These are phyloP conservation scores for Plumapathes pennacea DNA, from an alignment of 92 coral and sea anemone genomes.

Conservation along the genomic window DNA sequence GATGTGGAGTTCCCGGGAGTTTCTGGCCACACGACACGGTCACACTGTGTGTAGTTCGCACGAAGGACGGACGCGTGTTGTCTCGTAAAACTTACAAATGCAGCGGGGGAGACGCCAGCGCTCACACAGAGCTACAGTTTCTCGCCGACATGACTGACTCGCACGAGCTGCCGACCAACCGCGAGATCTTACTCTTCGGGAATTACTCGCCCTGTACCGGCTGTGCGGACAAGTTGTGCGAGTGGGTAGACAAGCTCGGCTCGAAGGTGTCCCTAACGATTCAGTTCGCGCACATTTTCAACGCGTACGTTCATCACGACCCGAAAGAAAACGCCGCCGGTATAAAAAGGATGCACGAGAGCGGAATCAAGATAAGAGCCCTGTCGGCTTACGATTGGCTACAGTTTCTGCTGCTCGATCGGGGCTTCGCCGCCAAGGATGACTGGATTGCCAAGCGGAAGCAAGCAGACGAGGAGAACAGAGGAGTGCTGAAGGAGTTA, in stretches of 20 bases:
- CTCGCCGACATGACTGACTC: slow-evolving; percentile 11
- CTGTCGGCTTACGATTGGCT: slow-evolving; percentile 39
- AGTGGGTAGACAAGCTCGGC: slow-evolving; percentile 27
- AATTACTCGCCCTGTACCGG: slow-evolving; percentile 30
- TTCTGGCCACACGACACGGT: slow-evolving; percentile 27
- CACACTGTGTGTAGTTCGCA: slow-evolving; percentile 13
- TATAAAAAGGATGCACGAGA: slow-evolving; percentile 22
- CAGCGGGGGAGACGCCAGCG: no score
- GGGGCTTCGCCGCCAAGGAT: slow-evolving; percentile 42
- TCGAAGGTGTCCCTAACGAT: slow-evolving; percentile 19
- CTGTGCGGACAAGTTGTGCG: slow-evolving; percentile 16
- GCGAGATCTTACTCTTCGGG: slow-evolving; percentile 13
- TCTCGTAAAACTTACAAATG: slow-evolving; percentile 31
- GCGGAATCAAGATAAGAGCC: slow-evolving; percentile 11
- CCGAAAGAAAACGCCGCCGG: slow-evolving; percentile 30
- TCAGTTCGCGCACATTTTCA: slow-evolving; percentile 34
- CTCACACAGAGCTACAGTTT: slow-evolving; percentile 8
- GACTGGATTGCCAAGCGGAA: slow-evolving; percentile 41
- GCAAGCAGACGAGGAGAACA: slow-evolving; percentile 30
- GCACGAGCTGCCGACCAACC: background rate
- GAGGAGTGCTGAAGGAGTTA: slow-evolving; percentile 21
- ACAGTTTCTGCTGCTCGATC: slow-evolving; percentile 35
- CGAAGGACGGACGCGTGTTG: slow-evolving; percentile 18
- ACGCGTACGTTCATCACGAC: slow-evolving; percentile 27
- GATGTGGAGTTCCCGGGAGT: slow-evolving; percentile 33